These are phyloP conservation scores for Dermatemys mawii DNA, from an alignment of 2,113 vertebrate genomes.

Conservation along the genomic window DNA sequence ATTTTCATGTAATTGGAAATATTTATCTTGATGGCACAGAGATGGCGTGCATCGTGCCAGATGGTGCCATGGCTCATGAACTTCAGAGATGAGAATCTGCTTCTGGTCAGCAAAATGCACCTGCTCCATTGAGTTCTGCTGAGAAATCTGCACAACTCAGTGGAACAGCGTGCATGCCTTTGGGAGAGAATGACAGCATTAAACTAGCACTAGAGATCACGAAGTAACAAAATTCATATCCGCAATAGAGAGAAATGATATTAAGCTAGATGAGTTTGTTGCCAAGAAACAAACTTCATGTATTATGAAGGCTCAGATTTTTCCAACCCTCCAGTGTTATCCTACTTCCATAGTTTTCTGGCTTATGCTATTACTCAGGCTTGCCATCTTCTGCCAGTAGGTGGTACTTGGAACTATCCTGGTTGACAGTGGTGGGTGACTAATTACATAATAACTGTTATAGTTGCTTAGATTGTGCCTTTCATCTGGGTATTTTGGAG, in stretches of 20 bases:
- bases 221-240: not conserved
- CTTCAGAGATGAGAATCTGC: not conserved
- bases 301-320: not conserved
- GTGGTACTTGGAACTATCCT: not conserved
- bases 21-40: slow-evolving; percentile 13
- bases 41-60: not conserved
- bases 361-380: not conserved
- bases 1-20: not conserved
- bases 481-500: not conserved
- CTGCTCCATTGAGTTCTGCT: not conserved
- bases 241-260: not conserved
- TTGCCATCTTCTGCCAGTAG: not conserved
- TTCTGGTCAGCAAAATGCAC: not conserved
- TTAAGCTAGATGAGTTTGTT: not conserved
- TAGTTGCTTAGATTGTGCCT: not conserved
- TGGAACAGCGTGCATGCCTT: not conserved
- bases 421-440: not conserved
- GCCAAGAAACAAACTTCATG: not conserved
- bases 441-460: not conserved
- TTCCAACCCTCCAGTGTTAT: not conserved
- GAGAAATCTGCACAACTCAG: not conserved
- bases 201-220: not conserved
- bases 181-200: not conserved
- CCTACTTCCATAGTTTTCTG: not conserved
- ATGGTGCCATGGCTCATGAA: slow-evolving; percentile 12